A percentile compares a stretch with the other conserved stretches of the same genome.
phyloP scores from a whole-genome alignment of 2,113 vertebrate species.

The Microtus oregoni region DNA sequence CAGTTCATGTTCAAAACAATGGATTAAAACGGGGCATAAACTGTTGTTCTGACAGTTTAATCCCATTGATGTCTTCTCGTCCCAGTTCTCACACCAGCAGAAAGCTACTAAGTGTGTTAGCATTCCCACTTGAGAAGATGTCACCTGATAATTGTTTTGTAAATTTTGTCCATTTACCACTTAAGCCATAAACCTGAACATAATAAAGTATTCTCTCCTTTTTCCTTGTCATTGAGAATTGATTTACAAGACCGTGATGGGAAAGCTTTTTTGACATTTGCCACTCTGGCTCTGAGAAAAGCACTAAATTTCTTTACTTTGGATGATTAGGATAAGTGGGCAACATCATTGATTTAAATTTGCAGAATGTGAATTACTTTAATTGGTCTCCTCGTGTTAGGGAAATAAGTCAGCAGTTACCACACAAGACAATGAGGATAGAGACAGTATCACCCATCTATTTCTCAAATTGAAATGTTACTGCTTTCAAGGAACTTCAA shows the following conservation, averaged over 20 bases:
- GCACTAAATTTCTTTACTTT: conserved; percentile 42
- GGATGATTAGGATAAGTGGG: conserved; percentile 19
- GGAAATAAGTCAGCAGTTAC: conserved; percentile 35
- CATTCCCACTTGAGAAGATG: too few relatives aligned
- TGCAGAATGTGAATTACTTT: conserved; percentile 60
- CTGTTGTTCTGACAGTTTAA: too few relatives aligned
- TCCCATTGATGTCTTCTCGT: too few relatives aligned
- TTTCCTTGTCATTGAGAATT: conserved; percentile 41
- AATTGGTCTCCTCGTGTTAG: conserved; percentile 47
- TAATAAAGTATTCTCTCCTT: not conserved
- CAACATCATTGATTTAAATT: conserved; percentile 51
- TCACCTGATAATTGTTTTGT: too few relatives aligned
- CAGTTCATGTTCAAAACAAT: conserved; percentile 24
- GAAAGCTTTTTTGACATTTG: conserved; percentile 27
- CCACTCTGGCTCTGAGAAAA: conserved; percentile 16
- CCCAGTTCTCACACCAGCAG: too few relatives aligned
- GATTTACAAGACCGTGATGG: not conserved
- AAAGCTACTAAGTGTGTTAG: too few relatives aligned
- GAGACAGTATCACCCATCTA: conserved; percentile 5
- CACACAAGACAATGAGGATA: conserved; percentile 46
- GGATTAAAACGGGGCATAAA: not conserved
- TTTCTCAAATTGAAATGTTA: conserved; percentile 56
- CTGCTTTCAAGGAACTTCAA: conserved; percentile 49
- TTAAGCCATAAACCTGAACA: not conserved
- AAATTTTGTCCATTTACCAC: not conserved